Base-by-base conservation (phyloP, 2,797 vertebrate genomes). In the Scolopax rusticola region DNA sequence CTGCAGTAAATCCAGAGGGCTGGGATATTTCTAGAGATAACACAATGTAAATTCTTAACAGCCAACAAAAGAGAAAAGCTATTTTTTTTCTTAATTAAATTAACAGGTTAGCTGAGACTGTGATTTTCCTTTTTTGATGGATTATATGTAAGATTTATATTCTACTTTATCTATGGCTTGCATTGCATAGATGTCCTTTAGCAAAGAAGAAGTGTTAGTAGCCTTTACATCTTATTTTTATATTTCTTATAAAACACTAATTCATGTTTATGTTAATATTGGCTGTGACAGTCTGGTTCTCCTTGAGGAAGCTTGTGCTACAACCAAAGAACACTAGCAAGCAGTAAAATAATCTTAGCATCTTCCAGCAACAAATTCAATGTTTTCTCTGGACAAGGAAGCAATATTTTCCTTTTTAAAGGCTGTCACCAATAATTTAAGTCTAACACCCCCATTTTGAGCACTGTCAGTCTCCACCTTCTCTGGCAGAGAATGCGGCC, bases 331-430 rank as follows among this genome's bases (percentile, higher is more conserved):
- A 83, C 17, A 7, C 12, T 10, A 78, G 48, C 20, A 54, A 86
- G 43, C 40, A 69, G 17, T 36, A 53, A 76, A 69, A 63, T 27
- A 70, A 51, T 13, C 51, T 43, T 36, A 54, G 21, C 38, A 69
- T 18, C 27, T 87, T 81, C n/a, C 45, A 43, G 41, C 0, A 0
- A 14, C 24, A 73, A 54, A n/a, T 6, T 18, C 7, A 4, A 10
- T 14, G 8, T 16, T 71, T 82, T 48, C 8, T 56, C 48, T 53
- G n/a, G 43, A 57, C 8, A 78, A 78, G 14, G 16, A 90, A 69
- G 19, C 17, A 89, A 1, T 43, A 50, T 32, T 78, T 86, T 54
- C 32, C 33, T 70, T 78, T 51, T 63, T 12, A 36, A 84, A 73
- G n/a, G 15, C 4, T 7, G 1, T 3, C 54, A 32, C 27, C 32